Conservation (phyloP, 2,113 vertebrate species). For the Passer montanus region DNA sequence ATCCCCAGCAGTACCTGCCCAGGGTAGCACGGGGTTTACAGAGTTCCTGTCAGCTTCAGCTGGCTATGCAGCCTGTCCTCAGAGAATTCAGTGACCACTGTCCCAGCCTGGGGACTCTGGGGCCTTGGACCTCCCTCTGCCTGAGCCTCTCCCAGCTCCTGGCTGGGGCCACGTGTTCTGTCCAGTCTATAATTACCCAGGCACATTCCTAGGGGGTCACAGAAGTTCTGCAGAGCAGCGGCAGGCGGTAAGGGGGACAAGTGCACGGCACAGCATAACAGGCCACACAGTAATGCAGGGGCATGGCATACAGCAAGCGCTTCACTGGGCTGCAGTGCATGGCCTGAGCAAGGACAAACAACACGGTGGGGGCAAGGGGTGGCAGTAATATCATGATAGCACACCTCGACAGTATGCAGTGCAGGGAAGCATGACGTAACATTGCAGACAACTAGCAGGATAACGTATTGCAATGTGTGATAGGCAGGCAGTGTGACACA, state of each 20-base stretch:
- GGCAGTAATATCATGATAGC: not conserved
- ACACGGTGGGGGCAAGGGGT: accelerated
- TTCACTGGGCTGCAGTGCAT: not conserved
- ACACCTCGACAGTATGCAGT: accelerated
- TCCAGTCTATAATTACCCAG: constrained; percentile 5
- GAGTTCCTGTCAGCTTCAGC: not conserved
- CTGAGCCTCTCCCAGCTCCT: not conserved
- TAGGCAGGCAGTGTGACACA: no score
- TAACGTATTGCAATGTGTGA: not conserved
- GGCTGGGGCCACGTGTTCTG: not conserved
- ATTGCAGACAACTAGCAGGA: not conserved
- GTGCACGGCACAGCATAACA: not conserved
- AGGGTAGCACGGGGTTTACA: accelerated
- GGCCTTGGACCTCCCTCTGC: not conserved
- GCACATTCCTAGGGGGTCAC: constrained; percentile 43
- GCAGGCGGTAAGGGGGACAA: constrained; percentile 19
- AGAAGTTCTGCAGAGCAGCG: not conserved
- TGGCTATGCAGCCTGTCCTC: not conserved
- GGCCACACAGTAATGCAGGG: not conserved
- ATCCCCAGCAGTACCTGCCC: not conserved
- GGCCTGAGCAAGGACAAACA: accelerated
- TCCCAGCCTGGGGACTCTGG: accelerated
- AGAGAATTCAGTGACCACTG: not conserved
- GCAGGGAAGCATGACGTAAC: not conserved
- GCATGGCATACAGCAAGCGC: not conserved